Evolutionary conservation across 2,888 invertebrate genomes (phyloP), one percentile per base, ranked within the genome.

Genomic region (Andrena dorsata): DNA sequence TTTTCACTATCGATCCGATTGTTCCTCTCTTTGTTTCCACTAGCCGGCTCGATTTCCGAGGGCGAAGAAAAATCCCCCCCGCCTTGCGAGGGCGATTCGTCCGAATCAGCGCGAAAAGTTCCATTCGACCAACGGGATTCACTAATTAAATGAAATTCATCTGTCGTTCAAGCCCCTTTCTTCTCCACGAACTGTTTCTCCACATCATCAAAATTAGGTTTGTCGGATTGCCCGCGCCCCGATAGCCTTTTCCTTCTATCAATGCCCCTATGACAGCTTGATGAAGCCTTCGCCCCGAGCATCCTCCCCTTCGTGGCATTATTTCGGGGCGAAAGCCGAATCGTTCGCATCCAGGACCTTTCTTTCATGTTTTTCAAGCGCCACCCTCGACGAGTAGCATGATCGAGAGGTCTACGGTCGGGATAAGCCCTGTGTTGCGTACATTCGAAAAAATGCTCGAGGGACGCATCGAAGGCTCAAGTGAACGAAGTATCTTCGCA

Each of bases 331-430:
- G 3, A 56, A 51, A 41, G 41, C 41, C 20, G 10, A 41, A 66
- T 41, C 56, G 56, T 72, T 66, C 63, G 26, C 49, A 66, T 81
- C 74, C 75, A 79, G 64, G 51, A 49, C 41, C 60, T 53, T 51
- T 64, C 60, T 68, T 64, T 64, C 61, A 8, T 64, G 73, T 81
- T 70, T 77, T 73, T 75, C 76, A 35, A 66, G 68, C 73, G 53
- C 13, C 35, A 35, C 7, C 28, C 51, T 47, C 58, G 63, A 74
- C 60, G 56, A 69, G 61, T 53, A 63, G 76, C 58, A 75, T 79
- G 75, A 86, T 81, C 72, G 75, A 86, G 66, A 56, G 65, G 72
- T 78, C 53, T 53, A 28, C 66, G 56, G 16, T 28, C 60, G 28
- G 51, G 30, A 32, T 83, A 68, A 79, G 76, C 80, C 78, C 61